Evolutionary conservation across 2,888 invertebrate species (phyloP), one percentile per base, ranked within the genome.

Genomic region (Hermodice carunculata): DNA sequence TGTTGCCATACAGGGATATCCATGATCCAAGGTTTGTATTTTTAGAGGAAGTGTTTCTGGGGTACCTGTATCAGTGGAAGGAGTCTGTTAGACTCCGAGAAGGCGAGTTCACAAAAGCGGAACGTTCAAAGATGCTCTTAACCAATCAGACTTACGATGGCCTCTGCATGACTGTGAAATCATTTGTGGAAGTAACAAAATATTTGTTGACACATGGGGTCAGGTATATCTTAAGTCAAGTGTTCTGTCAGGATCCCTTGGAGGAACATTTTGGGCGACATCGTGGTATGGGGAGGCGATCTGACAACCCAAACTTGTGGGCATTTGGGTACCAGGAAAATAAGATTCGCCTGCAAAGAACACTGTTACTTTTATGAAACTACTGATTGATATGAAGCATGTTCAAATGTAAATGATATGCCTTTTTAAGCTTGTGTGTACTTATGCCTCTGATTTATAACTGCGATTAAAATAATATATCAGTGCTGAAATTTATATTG

Each of bases 71-170:
- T 3, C 11, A 37, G 26, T 56, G 56, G 56, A 56, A 56, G 19
- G 32, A 22, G 26, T 42, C 56, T 42, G 42, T 42, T 3, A 3
- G 26, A 14, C 19, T 28, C 3, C 6, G 56, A 31, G 31, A 17
- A 3, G 56, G 40, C 4, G 43, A n/a, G 5, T 56, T 42, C 56
- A 40, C 40, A 2, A 40, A 40, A 17, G 42, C 40, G 4, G 24
- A 56, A 26, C 28, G 28, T 17, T 29, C 14, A 29, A 40, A 40
- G 56, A 56, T 56, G 56, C 42, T 56, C 40, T 19, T 56, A 4
- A 42, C 56, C 3, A 26, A 34, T 24, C 42, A 56, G 28, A 56
- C 56, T 24, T 56, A 56, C 42, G 40, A 56, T 24, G 56, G 56
- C 4, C 26, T 56, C 1, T 22, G 28, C 19, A 28, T 56, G 40